These are phyloP conservation scores for Bugulina stolonifera DNA, from an alignment of 2,888 invertebrate genomes.

Conservation along the genomic window DNA sequence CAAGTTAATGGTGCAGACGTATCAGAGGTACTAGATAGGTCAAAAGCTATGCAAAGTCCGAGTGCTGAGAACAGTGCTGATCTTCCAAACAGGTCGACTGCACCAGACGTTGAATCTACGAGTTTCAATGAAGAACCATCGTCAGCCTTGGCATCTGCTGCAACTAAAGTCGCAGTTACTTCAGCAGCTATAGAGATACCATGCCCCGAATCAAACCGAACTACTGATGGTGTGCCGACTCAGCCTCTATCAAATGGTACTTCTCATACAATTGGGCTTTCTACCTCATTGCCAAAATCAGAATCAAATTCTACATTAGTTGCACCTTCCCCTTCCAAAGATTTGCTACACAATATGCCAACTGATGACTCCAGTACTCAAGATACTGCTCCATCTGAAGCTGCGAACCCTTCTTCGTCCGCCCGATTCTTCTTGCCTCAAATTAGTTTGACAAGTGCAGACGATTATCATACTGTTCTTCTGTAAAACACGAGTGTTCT, in stretches of 20 bases:
- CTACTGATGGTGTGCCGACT: too few species aligned
- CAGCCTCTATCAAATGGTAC: background rate
- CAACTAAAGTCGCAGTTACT: too few species aligned
- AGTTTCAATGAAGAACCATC: background rate
- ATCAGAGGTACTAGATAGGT: background rate
- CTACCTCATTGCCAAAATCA: background rate
- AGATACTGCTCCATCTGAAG: background rate
- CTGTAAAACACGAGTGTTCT: background rate
- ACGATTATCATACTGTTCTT: background rate
- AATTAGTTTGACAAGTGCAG: constrained; percentile 13
- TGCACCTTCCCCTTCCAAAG: background rate
- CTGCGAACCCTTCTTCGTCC: background rate
- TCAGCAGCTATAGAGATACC: too few species aligned
- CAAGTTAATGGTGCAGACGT: background rate
- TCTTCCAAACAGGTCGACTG: background rate
- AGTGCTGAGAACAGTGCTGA: background rate
- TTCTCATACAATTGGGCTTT: background rate
- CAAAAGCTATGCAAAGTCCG: background rate
- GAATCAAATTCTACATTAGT: background rate
- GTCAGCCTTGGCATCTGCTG: background rate
- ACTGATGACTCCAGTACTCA: background rate
- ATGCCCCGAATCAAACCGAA: too few species aligned
- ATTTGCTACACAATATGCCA: too few species aligned
- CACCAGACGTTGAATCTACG: background rate
- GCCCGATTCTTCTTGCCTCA: background rate